A percentile compares a stretch with the other conserved stretches of the same genome.
phyloP scores from a whole-genome alignment of 2,797 vertebrate genomes.

The Falco cherrug region DNA sequence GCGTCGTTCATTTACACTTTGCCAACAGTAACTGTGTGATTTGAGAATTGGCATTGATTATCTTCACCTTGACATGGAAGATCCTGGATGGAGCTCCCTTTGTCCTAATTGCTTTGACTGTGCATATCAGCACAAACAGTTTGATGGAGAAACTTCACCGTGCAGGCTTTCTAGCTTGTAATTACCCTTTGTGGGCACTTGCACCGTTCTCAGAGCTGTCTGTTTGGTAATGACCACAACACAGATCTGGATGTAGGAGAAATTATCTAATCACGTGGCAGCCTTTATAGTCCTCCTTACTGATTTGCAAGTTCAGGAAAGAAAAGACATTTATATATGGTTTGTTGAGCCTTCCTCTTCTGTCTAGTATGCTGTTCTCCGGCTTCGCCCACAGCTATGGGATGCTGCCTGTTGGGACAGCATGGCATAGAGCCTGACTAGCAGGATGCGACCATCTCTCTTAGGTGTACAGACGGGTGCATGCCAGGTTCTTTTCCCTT shows the following conservation, averaged over 20 bases:
- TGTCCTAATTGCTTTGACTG: conserved; percentile 30
- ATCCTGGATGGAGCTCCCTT: conserved; percentile 10
- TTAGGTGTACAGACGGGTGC: background rate
- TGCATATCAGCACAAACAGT: conserved; percentile 18
- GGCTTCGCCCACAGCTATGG: background rate
- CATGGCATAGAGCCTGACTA: background rate
- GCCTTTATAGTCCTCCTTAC: background rate
- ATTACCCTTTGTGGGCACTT: background rate
- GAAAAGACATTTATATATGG: background rate
- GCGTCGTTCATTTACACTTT: conserved; percentile 50
- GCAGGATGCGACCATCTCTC: background rate
- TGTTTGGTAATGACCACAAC: background rate
- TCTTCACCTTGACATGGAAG: conserved; percentile 41
- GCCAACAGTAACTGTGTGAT: conserved; percentile 45
- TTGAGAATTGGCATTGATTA: conserved; percentile 41
- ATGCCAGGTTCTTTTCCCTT: background rate
- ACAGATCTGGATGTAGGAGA: background rate
- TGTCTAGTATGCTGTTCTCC: background rate
- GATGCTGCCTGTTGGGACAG: background rate
- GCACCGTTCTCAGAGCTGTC: background rate
- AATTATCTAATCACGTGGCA: background rate
- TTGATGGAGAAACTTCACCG: background rate
- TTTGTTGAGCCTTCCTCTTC: background rate
- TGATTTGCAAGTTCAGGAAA: background rate
- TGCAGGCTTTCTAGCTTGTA: background rate